Conservation (phyloP, 2,113 vertebrate species). For the Hippocampus abdominalis region DNA sequence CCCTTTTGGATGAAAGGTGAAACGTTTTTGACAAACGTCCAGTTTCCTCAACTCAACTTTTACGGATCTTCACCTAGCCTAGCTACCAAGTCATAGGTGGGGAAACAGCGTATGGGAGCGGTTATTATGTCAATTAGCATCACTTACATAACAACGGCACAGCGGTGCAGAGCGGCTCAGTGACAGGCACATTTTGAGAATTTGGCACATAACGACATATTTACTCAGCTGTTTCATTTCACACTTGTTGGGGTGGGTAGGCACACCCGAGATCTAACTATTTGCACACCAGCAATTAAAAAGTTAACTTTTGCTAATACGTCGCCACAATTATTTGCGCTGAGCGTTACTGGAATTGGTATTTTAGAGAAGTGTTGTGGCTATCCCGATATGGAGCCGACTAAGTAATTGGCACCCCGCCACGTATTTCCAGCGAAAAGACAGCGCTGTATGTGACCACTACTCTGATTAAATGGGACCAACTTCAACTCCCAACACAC, state of each 20-base stretch:
- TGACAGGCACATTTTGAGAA: background rate
- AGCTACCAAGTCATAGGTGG: background rate
- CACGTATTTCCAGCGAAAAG: background rate
- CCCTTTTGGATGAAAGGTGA: no score
- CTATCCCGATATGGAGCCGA: background rate
- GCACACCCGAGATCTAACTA: background rate
- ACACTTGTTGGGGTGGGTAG: no score
- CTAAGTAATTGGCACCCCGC: background rate
- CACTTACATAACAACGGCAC: background rate
- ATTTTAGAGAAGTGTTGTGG: background rate
- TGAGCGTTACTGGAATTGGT: background rate
- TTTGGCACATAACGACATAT: background rate
- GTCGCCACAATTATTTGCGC: background rate
- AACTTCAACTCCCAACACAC: conserved; percentile 43
- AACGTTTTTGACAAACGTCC: no score
- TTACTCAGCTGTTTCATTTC: background rate
- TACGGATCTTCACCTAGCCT: background rate
- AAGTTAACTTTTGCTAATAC: background rate
- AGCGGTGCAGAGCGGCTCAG: background rate
- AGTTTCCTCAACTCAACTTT: no score
- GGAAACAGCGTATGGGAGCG: background rate
- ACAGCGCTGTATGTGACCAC: background rate
- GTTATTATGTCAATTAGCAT: background rate
- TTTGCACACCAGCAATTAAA: background rate
- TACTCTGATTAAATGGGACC: conserved; percentile 31